Evolutionary conservation across 2,888 invertebrate genomes (phyloP), one percentile per base, ranked within the genome.

Genomic region (Erynnis tages): DNA sequence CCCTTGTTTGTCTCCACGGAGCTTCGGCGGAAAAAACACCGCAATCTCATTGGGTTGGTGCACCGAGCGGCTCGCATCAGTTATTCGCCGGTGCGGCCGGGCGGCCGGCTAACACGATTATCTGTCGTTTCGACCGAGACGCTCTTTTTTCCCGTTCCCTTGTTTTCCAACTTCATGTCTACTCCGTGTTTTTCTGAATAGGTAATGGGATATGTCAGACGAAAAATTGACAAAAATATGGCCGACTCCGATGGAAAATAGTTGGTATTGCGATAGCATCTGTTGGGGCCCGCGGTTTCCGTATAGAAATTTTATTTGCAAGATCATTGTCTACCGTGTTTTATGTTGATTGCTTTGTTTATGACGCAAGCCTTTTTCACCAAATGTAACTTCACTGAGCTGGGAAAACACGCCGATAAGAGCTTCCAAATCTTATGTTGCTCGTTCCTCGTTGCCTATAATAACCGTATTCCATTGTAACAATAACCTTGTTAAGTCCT

Each of bases 141-240:
- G 77, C 72, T 82, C 79, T 83, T 87, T 87, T 67, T 86, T 85
- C 80, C 81, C 79, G 75, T 80, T 86, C 80, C 87, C 82, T 86
- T 88, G 85, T 87, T 89, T 89, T 86, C 82, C 82, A 86, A 82
- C 85, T 82, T 77, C 77, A 76, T 82, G 82, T 86, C 85, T 80
- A 77, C 83, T 82, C 79, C 76, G 66, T 87, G 83, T 87, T 88
- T 87, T 87, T 85, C 87, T 81, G 86, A 85, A 87, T 85, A 79
- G 81, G 77, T 87, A 89, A 89, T 88, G 76, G 87, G 80, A 86
- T 85, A 82, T 82, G 88, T 88, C 89, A 84, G 80, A 86, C 79
- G 85, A 85, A 83, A 87, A 87, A 89, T 86, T 86, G 86, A 87
- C 83, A 88, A 88, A 89, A 85, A 88, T 86, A 87, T 84, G 82